phyloP scores from a whole-genome alignment of 1,140 invertebrate genomes.

The Caerostris darwini region DNA sequence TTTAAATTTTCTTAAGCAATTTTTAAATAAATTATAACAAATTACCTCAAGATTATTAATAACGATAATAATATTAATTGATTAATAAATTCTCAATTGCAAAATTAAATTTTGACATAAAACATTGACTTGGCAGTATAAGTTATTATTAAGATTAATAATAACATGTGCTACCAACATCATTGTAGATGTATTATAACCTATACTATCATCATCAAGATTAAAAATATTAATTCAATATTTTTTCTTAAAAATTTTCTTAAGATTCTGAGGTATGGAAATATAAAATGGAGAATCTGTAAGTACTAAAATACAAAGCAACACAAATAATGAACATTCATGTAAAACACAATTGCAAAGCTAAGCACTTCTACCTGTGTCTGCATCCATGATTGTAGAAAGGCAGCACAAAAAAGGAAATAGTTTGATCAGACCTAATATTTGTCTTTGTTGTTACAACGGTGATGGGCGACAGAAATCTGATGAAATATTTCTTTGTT shows the following conservation, averaged over 20 bases:
- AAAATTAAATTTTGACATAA: too few species aligned
- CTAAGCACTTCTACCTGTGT: constrained; percentile 67
- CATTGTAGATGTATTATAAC: neutral
- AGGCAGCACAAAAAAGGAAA: constrained; percentile 74
- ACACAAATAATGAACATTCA: constrained; percentile 3
- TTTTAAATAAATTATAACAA: too few species aligned
- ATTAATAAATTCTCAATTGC: too few species aligned
- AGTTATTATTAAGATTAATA: too few species aligned
- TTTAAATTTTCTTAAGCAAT: too few species aligned
- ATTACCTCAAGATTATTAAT: too few species aligned
- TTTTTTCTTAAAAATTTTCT: neutral
- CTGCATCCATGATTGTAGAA: constrained; percentile 66
- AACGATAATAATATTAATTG: too few species aligned
- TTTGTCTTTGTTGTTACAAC: neutral
- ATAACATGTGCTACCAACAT: neutral
- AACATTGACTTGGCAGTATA: too few species aligned
- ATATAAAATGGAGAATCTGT: neutral
- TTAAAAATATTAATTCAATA: neutral
- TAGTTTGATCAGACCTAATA: constrained; percentile 57
- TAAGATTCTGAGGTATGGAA: neutral
- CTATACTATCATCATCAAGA: neutral
- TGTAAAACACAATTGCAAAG: constrained; percentile 60
- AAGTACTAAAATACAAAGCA: neutral
- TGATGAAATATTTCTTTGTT: neutral
- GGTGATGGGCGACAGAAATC: constrained; percentile 25